Base-by-base conservation (phyloP, 2,888 invertebrate genomes). In the Dryobotodes eremita region DNA sequence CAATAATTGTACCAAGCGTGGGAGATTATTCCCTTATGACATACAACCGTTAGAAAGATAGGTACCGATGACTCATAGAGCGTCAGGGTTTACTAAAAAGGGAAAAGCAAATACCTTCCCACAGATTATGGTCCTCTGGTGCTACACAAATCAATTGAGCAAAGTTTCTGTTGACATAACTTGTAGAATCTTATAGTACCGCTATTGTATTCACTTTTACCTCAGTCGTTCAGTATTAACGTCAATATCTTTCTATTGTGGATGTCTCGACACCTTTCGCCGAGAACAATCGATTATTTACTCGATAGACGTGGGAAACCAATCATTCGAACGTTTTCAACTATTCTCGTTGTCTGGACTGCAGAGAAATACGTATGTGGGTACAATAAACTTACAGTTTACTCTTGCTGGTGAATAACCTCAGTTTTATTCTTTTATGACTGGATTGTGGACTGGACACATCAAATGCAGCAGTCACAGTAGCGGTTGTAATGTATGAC, bases 291-390 rank as follows among this genome's bases (percentile, higher is more conserved):
- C 72, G 72, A 66, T 71, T 75, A 70, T 79, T 85, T 70, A 66
- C 59, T 72, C 36, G 66, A 83, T 75, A 74, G 71, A 88, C 80
- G 88, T 86, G 80, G 76, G 83, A 86, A 87, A 72, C 75, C 71
- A 78, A 83, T 86, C 82, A 64, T 20, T 71, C 26, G 74, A 73
- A 86, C 77, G 59, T 73, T 78, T 71, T 79, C 65, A 62, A 74
- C 73, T 72, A 74, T 77, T 55, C 62, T 68, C 62, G 62, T 36
- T 53, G 72, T 85, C 46, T 78, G 70, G 70, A 62, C 66, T 36
- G 57, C 36, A 65, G 69, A 71, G 62, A 76, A 69, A 62, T 64
- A 64, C 7, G 15, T 64, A 62, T 73, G 72, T 62, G 79, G 61
- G 84, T 55, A 72, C 84, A 86, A 87, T 87, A 79, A 79, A 80